phyloP scores from a whole-genome alignment of 1,140 invertebrate genomes.

The Bombus consobrinus region DNA sequence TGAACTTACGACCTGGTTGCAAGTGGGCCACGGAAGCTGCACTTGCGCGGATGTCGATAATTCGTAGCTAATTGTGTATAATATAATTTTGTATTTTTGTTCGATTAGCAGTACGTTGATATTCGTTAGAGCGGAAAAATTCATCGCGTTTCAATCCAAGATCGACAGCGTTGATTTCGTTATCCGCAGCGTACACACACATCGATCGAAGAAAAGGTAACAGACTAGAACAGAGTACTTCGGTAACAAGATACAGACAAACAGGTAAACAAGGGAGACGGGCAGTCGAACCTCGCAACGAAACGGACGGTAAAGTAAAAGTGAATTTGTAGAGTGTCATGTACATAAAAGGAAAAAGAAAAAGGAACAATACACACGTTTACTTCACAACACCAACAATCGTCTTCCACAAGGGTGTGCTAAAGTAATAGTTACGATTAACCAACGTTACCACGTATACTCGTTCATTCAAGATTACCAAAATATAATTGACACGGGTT shows the following conservation, averaged over 20 bases:
- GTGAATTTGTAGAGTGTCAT: slow-evolving; percentile 27
- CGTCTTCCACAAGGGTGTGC: slow-evolving; percentile 58
- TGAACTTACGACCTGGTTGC: not conserved
- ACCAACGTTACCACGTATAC: slow-evolving; percentile 46
- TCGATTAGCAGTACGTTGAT: fast-evolving
- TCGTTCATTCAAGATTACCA: slow-evolving; percentile 58
- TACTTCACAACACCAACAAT: slow-evolving; percentile 71
- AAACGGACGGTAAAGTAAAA: slow-evolving; percentile 7
- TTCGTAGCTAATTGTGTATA: not conserved
- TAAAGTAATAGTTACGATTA: slow-evolving; percentile 51
- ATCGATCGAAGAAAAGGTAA: slow-evolving; percentile 44
- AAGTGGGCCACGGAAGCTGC: not conserved
- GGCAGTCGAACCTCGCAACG: slow-evolving; percentile 34
- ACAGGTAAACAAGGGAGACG: slow-evolving; percentile 35
- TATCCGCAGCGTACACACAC: slow-evolving; percentile 13
- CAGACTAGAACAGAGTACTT: slow-evolving; percentile 22
- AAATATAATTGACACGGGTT: slow-evolving; percentile 21
- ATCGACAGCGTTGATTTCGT: slow-evolving; percentile 23
- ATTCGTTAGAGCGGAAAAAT: not conserved
- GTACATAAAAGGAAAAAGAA: slow-evolving; percentile 23
- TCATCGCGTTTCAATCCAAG: slow-evolving; percentile 13
- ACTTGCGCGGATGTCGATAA: not conserved
- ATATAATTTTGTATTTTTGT: not conserved
- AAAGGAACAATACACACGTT: slow-evolving; percentile 37
- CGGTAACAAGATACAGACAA: slow-evolving; percentile 55